Evolutionary conservation across 2,113 vertebrate genomes (phyloP).

Genomic region (Lampris megalopsis): DNA sequence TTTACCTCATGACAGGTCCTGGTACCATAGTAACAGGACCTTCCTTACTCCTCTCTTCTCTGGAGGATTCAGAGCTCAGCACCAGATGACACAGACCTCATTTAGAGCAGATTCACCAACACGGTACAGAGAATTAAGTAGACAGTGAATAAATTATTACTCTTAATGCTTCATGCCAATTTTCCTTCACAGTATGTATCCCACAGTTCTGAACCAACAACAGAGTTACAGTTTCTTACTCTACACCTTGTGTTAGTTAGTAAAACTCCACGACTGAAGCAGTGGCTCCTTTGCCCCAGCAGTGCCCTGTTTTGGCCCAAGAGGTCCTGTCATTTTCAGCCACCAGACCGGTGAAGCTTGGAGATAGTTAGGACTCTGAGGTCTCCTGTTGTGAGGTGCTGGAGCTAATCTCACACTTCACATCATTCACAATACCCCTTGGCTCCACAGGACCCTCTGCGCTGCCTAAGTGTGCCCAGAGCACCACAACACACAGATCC

Average conservation of each 20-base stretch:
- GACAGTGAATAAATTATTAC: too few species aligned
- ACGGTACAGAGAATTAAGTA: too few species aligned
- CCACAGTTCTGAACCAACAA: too few species aligned
- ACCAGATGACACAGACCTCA: too few species aligned
- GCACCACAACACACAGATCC: constrained; percentile 30
- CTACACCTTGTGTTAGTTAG: constrained; percentile 1
- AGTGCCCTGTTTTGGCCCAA: background rate
- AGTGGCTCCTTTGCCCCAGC: constrained; percentile 33
- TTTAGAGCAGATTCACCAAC: too few species aligned
- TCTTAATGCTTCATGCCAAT: too few species aligned
- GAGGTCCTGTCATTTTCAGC: constrained; percentile 49
- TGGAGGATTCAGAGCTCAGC: too few species aligned
- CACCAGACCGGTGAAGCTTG: constrained; percentile 24
- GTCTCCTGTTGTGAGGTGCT: constrained; percentile 41
- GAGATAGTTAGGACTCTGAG: constrained; percentile 54
- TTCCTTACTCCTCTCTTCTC: too few species aligned
- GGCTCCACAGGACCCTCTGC: background rate
- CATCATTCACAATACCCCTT: constrained; percentile 45
- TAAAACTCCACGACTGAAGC: constrained; percentile 25
- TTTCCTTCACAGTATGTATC: too few species aligned
- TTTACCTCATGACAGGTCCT: too few species aligned
- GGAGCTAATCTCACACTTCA: constrained; percentile 73
- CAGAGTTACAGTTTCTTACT: too few species aligned
- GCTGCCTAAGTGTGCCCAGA: constrained; percentile 49
- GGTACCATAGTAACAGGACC: too few species aligned